Evolutionary conservation across 2,888 invertebrate species (phyloP).

Genomic region (Meteorus colon): DNA sequence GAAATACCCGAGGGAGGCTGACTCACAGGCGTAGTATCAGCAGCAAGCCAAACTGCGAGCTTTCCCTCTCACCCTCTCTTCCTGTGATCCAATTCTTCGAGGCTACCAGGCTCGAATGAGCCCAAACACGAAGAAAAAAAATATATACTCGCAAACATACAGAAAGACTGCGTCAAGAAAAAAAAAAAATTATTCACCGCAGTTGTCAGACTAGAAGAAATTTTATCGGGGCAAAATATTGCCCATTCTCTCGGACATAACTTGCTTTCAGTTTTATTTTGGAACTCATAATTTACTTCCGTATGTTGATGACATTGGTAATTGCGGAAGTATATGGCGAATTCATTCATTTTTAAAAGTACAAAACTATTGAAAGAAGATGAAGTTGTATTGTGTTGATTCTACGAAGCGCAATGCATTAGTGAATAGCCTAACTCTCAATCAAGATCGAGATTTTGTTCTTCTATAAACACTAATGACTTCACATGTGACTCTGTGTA

Average conservation of each 20-base stretch:
- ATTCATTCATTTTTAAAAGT: neutral
- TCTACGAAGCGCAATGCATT: neutral
- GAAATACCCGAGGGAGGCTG: slow-evolving; percentile 43
- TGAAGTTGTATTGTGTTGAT: neutral
- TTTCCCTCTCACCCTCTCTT: slow-evolving; percentile 15
- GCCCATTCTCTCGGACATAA: neutral
- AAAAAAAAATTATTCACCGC: neutral
- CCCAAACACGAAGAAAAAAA: neutral
- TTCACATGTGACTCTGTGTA: neutral
- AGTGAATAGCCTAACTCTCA: neutral
- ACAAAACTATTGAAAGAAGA: neutral
- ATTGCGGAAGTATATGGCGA: neutral
- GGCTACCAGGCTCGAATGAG: slow-evolving; percentile 26
- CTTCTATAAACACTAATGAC: neutral
- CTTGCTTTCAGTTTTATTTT: neutral
- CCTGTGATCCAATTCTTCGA: slow-evolving; percentile 30
- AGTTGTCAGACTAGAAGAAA: neutral
- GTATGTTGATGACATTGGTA: neutral
- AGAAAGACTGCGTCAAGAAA: neutral
- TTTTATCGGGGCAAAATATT: neutral
- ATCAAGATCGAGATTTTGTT: neutral
- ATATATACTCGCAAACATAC: neutral
- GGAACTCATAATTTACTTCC: neutral
- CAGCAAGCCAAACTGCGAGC: slow-evolving; percentile 18
- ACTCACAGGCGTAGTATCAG: slow-evolving; percentile 39